Evolutionary conservation across 2,888 invertebrate genomes (phyloP), one percentile per base, ranked within the genome.

Genomic region (Oxyteleia sp.): DNA sequence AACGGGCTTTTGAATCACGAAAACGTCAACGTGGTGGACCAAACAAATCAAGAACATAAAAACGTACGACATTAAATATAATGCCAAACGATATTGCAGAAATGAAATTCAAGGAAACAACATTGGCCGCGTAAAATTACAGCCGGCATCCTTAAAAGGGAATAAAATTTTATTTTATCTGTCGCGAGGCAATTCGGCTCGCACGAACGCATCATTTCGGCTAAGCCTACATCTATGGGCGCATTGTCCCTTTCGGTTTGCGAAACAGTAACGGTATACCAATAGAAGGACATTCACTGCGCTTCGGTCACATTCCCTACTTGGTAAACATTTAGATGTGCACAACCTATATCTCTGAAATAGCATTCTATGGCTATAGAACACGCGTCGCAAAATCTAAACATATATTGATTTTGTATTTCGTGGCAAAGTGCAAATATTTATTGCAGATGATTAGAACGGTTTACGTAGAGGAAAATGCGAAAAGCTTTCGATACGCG

Each of bases 151-250:
- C 87, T 88, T 84, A 85, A 88, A 87, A 68, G 85, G 86, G 61
- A 84, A 88, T 92, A 90, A 92, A 92, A 92, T 92, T 92, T 92
- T 90, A 92, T 92, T 91, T 91, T 90, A 91, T 89, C 83, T 84
- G 78, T 87, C 63, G 80, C 49, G 51, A 79, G 85, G 90, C 88
- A 86, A 90, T 89, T 90, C 66, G 80, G 83, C 53, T 81, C 74
- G 81, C 55, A 79, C 72, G 78, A 64, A 69, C 76, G 79, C 71
- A 76, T 72, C 81, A 79, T 80, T 72, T 64, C 35, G 64, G 61
- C 78, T 84, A 83, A 85, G 85, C 79, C 84, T 85, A 82, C 72
- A 71, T 82, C 82, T 76, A 80, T 76, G 84, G 53, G 59, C 53
- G 55, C 68, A 80, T 76, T 84, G 84, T 84, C 81, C 63, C 71